Percentiles rank a stretch among this genome's conserved stretches.
phyloP scores from a whole-genome alignment of 2,113 vertebrate genomes.

The Phalacrocorax pelagicus region DNA sequence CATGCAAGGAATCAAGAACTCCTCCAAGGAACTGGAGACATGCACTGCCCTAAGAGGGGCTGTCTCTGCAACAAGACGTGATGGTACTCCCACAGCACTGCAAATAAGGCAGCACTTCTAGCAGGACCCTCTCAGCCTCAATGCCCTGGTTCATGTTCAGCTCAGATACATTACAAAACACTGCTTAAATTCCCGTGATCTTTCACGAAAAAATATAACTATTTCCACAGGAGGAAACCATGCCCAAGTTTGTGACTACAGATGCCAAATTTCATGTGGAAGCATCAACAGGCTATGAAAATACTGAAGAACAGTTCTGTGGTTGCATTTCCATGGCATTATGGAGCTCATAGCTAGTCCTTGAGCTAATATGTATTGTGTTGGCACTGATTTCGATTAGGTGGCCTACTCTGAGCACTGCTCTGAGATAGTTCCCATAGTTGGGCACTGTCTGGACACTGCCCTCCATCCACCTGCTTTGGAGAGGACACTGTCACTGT shows the following conservation, averaged over 20 bases:
- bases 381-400: neutral
- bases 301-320: neutral
- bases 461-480: neutral
- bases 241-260: neutral
- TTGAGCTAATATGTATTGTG: neutral
- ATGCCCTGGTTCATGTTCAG: neutral
- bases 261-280: neutral
- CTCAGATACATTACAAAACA: neutral
- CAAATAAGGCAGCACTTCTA: neutral
- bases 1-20: neutral
- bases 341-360: neutral
- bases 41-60: neutral
- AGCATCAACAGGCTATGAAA: neutral
- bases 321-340: neutral
- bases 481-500: neutral
- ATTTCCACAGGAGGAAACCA: neutral
- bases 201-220: neutral
- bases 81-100: neutral
- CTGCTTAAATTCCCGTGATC: neutral
- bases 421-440: neutral
- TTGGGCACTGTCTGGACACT: too few species aligned
- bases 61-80: neutral
- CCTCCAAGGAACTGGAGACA: neutral
- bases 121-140: neutral
- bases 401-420: rapidly evolving